Percentiles rank a stretch among this genome's conserved stretches.
Conservation (phyloP, 2,888 invertebrate species). For the Hyposoter dolosus region DNA sequence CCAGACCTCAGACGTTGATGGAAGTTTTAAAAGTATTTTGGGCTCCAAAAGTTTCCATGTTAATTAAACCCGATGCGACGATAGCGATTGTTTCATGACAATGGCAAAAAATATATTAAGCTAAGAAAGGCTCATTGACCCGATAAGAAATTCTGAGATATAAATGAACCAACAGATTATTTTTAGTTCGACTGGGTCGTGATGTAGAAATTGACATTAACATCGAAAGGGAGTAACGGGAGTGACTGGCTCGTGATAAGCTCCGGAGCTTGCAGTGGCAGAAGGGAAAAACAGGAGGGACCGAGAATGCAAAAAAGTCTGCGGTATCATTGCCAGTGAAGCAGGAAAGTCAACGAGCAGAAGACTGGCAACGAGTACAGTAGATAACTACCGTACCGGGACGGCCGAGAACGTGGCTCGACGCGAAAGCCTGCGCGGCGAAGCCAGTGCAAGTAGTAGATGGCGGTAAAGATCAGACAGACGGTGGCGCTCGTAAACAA, state of each 20-base stretch:
- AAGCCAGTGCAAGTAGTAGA: conserved; percentile 76
- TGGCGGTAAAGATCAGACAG: conserved; percentile 80
- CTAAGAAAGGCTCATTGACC: neutral
- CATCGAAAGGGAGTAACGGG: conserved; percentile 46
- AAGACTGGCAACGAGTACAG: conserved; percentile 70
- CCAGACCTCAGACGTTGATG: neutral
- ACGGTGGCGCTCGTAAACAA: conserved; percentile 28
- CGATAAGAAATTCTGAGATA: neutral
- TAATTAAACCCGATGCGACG: too few species aligned
- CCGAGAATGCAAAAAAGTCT: conserved; percentile 39
- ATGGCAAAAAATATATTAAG: neutral
- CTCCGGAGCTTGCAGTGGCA: conserved; percentile 56
- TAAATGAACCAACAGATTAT: neutral
- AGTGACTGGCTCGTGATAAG: conserved; percentile 13
- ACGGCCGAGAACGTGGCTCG: conserved; percentile 67
- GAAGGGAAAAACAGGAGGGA: conserved; percentile 45
- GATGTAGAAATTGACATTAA: conserved; percentile 66
- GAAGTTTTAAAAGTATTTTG: neutral
- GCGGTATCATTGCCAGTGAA: conserved; percentile 53
- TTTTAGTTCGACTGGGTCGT: conserved; percentile 25
- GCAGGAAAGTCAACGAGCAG: conserved; percentile 25
- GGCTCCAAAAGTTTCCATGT: neutral
- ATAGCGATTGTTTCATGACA: neutral
- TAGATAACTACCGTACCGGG: conserved; percentile 81
- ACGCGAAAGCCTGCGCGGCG: conserved; percentile 40